A percentile compares a stretch with the other conserved stretches of the same genome.
Conservation (phyloP, 37 sponge, comb jelly and placozoan species). For the Petrosia ficiformis region DNA sequence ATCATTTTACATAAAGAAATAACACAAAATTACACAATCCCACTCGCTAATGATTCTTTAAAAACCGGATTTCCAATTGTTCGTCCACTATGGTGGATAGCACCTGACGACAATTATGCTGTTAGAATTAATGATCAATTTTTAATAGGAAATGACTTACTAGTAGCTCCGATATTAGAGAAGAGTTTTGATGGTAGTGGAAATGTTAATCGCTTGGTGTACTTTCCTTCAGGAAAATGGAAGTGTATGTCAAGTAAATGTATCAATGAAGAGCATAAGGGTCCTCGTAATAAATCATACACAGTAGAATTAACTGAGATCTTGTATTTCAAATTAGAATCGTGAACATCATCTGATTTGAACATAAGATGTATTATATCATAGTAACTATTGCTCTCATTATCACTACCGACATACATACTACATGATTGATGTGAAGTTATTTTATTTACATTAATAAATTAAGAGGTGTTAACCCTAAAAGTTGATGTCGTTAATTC, state of each 20-base stretch:
- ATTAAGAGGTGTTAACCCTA: too few species aligned
- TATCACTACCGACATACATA: too few species aligned
- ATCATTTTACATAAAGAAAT: conserved; percentile 31
- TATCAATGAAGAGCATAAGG: not conserved
- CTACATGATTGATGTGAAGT: too few species aligned
- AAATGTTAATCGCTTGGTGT: conserved; percentile 5
- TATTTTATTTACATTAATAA: too few species aligned
- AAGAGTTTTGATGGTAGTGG: not conserved
- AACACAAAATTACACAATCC: not conserved
- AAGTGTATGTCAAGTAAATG: not conserved
- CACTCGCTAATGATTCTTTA: conserved; percentile 13
- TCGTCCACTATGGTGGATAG: conserved; percentile 91
- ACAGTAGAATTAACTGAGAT: not conserved
- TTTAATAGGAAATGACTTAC: conserved; percentile 69
- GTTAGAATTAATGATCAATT: conserved; percentile 61
- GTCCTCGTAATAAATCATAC: not conserved
- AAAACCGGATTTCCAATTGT: conserved; percentile 62
- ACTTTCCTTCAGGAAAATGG: conserved; percentile 57
- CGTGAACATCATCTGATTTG: not conserved
- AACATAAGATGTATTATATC: too few species aligned
- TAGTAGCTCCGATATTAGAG: conserved; percentile 69
- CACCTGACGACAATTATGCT: conserved; percentile 26
- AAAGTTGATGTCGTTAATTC: too few species aligned
- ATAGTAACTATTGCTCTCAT: too few species aligned
- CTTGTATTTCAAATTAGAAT: not conserved